Percentiles rank a stretch among this genome's conserved stretches.
Evolutionary conservation across 2,888 invertebrate species (phyloP).

Genomic region (Chorisops tibialis): DNA sequence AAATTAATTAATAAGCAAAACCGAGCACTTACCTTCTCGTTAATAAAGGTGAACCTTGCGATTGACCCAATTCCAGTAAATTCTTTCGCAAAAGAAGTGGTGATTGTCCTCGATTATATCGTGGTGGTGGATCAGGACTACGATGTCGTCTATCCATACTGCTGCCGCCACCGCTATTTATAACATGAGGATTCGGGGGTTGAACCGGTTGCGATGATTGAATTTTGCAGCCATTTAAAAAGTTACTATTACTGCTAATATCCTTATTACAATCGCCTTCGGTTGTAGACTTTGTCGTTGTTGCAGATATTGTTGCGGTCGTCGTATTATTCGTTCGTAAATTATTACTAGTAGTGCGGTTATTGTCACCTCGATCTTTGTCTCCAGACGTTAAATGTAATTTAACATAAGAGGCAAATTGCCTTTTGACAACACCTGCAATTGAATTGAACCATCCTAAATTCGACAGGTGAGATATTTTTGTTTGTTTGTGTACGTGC

Average conservation of each 20-base stretch:
- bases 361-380: constrained; percentile 34
- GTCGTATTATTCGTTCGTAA: constrained; percentile 30
- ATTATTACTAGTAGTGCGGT: constrained; percentile 11
- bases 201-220: constrained; percentile 26
- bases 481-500: constrained; percentile 10
- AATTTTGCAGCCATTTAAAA: no score
- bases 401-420: constrained; percentile 80
- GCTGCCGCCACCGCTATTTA: constrained; percentile 36
- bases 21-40: constrained; percentile 56
- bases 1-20: no score
- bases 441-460: constrained; percentile 65
- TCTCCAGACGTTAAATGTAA: constrained; percentile 63
- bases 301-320: constrained; percentile 20
- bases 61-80: constrained; percentile 55
- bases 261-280: constrained; percentile 10
- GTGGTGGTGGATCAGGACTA: constrained; percentile 62
- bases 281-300: background rate
- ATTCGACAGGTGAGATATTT: constrained; percentile 3
- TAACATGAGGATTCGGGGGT: constrained; percentile 42
- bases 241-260: constrained; percentile 10
- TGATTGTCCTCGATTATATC: constrained; percentile 52
- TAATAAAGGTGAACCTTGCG: constrained; percentile 55
- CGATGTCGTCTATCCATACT: constrained; percentile 52
- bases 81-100: constrained; percentile 61
- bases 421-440: constrained; percentile 70